Base-by-base conservation (phyloP, 2,797 vertebrate genomes). In the Molossus molossus region DNA sequence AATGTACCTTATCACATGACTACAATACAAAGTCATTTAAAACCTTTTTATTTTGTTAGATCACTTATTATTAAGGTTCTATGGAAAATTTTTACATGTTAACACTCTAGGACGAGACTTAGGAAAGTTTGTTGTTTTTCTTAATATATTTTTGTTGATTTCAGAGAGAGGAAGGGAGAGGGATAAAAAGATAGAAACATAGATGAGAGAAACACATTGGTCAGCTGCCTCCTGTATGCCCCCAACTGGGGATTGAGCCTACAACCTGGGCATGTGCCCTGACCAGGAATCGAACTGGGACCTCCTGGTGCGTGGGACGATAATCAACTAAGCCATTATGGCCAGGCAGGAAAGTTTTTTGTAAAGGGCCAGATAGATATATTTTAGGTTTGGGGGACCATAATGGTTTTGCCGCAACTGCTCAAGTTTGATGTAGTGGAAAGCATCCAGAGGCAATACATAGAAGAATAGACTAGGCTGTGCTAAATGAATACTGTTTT, bases 31-130 rank as follows among this genome's bases (percentile, higher is more conserved):
- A 73, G 9, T 67, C 40, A 67, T 40, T 65, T 23, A 73, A 40
- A 62, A 81, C 25, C 4, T 23, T 77, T 92, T 60, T 58, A 57
- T 77, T 93, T 94, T 93, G 48, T 77, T 37, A 10, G 76, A 55
- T 70, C 60, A 58, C 27, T 82, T 82, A 55, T 57, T 83, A 69
- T 72, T 87, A 92, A 87, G 45, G 53, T 76, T 89, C 65, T 67
- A 5, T 86, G 65, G 57, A 76, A 69, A 89, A 73, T 65, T 67
- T 76, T 27, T 45, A 62, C 70, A 72, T 64, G 37, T 81, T 96
- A 62, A 83, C 27, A 57, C 18, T 58, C 17, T 75, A 60, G 57
- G 58, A 73, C 7, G 62, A 21, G 33, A 73, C 25, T 69, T 92
- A 77, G 40, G 81, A 55, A 75, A 86, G 48, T 27, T 76, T 84